Evolutionary conservation across 2,888 invertebrate genomes (phyloP).

Genomic region (Syritta pipiens): DNA sequence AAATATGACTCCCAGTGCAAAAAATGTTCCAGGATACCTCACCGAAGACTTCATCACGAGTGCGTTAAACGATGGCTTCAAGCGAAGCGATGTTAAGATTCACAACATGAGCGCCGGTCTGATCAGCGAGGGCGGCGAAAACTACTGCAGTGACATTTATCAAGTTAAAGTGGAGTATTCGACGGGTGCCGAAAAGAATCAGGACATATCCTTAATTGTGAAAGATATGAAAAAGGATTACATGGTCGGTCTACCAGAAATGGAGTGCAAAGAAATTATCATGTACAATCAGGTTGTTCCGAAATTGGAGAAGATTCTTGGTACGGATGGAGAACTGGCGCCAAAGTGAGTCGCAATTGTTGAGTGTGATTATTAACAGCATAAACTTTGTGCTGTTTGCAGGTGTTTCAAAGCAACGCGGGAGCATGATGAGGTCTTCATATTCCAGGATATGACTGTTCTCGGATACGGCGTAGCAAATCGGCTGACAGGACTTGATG

Average conservation of each 20-base stretch:
- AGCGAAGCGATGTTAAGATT: conserved; percentile 74
- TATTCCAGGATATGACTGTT: conserved; percentile 74
- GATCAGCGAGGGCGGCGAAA: conserved; percentile 75
- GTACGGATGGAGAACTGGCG: neutral
- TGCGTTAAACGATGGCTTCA: conserved; percentile 76
- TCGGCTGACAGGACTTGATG: conserved; percentile 80
- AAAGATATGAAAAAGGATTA: conserved; percentile 12
- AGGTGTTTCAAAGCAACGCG: neutral
- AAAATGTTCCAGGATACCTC: neutral
- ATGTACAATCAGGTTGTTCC: conserved; percentile 8
- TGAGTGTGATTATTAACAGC: neutral
- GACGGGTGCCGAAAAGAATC: neutral
- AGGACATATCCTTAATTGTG: conserved; percentile 2
- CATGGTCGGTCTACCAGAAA: neutral
- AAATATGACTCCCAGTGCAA: no score
- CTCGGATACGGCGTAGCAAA: conserved; percentile 75
- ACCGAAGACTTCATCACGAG: conserved; percentile 74
- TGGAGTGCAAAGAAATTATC: neutral
- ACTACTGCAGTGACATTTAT: conserved; percentile 77
- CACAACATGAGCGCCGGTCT: conserved; percentile 74
- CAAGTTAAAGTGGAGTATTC: conserved; percentile 3
- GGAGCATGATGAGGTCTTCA: conserved; percentile 20
- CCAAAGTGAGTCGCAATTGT: conserved; percentile 3
- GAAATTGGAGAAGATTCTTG: conserved; percentile 7
- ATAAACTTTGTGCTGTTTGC: no score